phyloP scores from a whole-genome alignment of 2,888 invertebrate species.

The Germaria angustata region DNA sequence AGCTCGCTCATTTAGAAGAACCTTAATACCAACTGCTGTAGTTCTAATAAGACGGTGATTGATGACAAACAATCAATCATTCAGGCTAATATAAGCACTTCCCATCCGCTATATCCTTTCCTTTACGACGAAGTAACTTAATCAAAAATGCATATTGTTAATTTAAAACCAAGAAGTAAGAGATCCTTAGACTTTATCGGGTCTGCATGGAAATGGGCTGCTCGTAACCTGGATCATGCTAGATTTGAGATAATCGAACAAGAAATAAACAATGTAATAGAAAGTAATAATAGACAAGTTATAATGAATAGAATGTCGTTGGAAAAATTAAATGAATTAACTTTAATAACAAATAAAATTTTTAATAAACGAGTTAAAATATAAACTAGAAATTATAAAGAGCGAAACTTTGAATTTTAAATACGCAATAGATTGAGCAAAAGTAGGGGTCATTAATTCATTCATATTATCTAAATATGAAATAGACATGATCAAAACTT shows the following conservation, averaged over 20 bases:
- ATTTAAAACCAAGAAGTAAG: conserved; percentile 13
- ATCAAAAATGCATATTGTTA: neutral
- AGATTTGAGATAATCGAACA: conserved; percentile 39
- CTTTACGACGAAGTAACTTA: neutral
- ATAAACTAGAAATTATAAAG: conserved; percentile 58
- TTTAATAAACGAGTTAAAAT: neutral
- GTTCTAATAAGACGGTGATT: neutral
- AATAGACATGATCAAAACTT: conserved; percentile 55
- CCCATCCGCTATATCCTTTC: neutral
- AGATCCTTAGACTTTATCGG: conserved; percentile 50
- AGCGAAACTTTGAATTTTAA: conserved; percentile 58
- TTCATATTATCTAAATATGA: conserved; percentile 61
- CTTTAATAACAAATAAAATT: neutral
- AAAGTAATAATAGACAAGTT: conserved; percentile 58
- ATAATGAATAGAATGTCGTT: conserved; percentile 50
- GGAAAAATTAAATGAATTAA: conserved; percentile 24
- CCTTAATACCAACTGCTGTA: neutral
- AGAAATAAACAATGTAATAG: conserved; percentile 58
- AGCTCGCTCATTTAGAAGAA: neutral
- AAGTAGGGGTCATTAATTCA: conserved; percentile 57
- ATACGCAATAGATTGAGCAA: conserved; percentile 63
- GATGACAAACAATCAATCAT: neutral
- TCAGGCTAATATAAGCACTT: conserved; percentile 1
- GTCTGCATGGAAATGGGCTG: conserved; percentile 51
- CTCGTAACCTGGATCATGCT: conserved; percentile 43